Evolutionary conservation across 2,113 vertebrate species (phyloP), one percentile per base, ranked within the genome.

Genomic region (Leptobrachium leishanense): DNA sequence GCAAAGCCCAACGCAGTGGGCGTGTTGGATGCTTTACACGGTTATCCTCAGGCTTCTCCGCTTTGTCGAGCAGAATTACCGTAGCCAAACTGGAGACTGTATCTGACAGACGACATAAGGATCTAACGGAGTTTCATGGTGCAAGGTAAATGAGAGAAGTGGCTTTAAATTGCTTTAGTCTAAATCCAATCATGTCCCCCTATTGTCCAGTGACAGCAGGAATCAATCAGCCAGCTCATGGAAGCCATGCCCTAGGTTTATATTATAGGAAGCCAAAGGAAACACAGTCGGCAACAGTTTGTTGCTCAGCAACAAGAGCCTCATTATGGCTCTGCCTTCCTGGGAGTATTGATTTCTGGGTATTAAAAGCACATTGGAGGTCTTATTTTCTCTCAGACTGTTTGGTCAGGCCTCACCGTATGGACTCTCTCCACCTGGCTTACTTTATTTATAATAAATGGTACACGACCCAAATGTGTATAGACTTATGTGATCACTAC

Each of bases 171-270:
- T 77, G 66, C 65, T 31, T 59, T 62, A 63, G 68, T 50, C 43
- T 77, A 77, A 70, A 63, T 77, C 54, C 43, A 77, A 69, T 71
- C 53, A 70, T 70, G 54, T 77, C 20, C 7, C 55, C 41, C 55
- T 62, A 71, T 77, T 77, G 76, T 69, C 62, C 57, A 71, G 68
- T 50, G 68, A 77, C 67, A 69, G 75, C 75, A n/a, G 54, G 55
- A 77, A 77, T 69, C 76, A 62, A 77, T 77, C 54, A 63, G 43
- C 2, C 15, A 39, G 54, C 5, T 44, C 50, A 77, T 41, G 15
- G 13, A 44, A 46, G 67, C 66, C 62, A 65, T 53, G 75, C 65
- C 64, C 13, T 44, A n/a, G 68, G 64, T 43, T 44, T 50, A 50
- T 50, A 50, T 40, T 75, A 75, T 59, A 15, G 9, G 73, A 44